Evolutionary conservation across 23 tunicate genomes (phyloP), one percentile per base, ranked within the genome.

Genomic region (Diplosoma virens): DNA sequence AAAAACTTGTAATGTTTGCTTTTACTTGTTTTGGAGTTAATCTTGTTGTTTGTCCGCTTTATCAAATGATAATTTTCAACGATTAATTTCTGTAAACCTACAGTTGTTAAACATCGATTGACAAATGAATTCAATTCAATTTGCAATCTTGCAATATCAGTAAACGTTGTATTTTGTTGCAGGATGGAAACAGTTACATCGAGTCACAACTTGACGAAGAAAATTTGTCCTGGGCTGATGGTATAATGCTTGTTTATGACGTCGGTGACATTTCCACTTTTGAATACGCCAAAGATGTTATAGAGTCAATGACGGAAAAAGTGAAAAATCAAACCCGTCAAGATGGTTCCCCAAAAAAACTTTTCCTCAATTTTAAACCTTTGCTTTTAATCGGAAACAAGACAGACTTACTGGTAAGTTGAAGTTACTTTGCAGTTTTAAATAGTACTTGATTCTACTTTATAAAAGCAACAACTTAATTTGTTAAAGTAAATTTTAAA

Each of bases 171-270:
- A 5, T 26, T 61, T 61, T 61, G 35, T 61, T 61, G 28, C 20
- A 67, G 74, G 74, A 67, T 16, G 52, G 52, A 2, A 29, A 67
- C 3, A 5, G 28, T 2, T 67, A 35, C 52, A 26, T 67, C 26
- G 25, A 67, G 21, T 17, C 50, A 3, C 74, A 67, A 67, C 27
- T 76, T 22, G 37, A n/a, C 3, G 74, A 78, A 27, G 61, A 45
- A 64, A 78, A 78, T 27, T 61, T 78, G 28, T 37, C 27, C 14
- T 78, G 83, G 83, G 83, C 83, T 2, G 83, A 78, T 30, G 83
- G 83, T 24, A 63, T 78, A 3, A 78, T 78, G 52, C 52, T 78
- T 1, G 83, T 78, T 0, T 78, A 78, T 31, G 83, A 78, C 29
- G 83, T 78, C 17, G 83, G 83, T 1, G 58, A 78, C 37, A 30